Evolutionary conservation across 2,113 vertebrate species (phyloP), one percentile per base, ranked within the genome.

Genomic region (Vidua macroura): DNA sequence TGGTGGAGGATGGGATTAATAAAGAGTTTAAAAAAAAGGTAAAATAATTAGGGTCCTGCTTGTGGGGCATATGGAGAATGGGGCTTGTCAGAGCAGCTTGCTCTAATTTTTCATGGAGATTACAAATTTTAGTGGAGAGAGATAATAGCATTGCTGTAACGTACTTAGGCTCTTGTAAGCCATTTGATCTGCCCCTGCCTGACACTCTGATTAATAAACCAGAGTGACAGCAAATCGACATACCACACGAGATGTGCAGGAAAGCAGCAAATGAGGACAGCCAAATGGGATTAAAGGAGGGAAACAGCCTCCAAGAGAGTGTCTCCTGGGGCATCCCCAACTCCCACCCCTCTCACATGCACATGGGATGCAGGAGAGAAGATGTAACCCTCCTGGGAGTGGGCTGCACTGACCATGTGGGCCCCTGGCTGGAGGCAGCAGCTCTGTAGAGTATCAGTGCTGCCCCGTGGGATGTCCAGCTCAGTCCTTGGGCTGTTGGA

Each of bases 171-270:
- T 93, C 90, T 94, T 73, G 90, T 90, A 92, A 96, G 79, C 92
- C 88, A 86, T 94, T 95, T 94, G 92, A 88, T 95, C 95, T 96
- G 96, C 85, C 94, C 91, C 93, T 94, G 90, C 79, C 70, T 93
- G 92, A 90, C 95, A 91, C 68, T 55, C 87, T 94, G 86, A 93
- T 93, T 96, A 94, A 96, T 94, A 96, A 90, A 92, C 68, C 79
- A 73, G 63, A 80, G 75, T 2, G 3, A 83, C 0, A 90, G 88
- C 3, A 0, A 83, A 74, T 90, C 9, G 5, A 66, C 86, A 48
- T 14, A 66, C 77, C 66, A 39, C 56, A 68, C 0, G 7, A 85
- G 76, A 69, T 21, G 27, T 41, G 8, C 1, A 0, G 62, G 62
- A 88, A 93, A 93, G 67, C 41, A 13, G 72, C 37, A 87, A 93